Conservation (phyloP, 2,797 vertebrate species). For the Apogon talboti region DNA sequence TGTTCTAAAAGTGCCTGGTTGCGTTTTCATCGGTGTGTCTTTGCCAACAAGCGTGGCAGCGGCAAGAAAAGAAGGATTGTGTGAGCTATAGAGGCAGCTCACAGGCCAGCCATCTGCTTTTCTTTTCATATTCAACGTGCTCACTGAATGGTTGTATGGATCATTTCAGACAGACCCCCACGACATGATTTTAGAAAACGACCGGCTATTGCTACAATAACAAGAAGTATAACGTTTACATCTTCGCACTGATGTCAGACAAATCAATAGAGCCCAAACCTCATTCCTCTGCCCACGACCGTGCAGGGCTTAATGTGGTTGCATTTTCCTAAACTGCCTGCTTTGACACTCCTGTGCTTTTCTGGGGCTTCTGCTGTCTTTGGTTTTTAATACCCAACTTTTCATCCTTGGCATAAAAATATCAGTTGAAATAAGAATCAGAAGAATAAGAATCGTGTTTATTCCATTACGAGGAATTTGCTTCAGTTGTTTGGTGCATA, state of each 20-base stretch:
- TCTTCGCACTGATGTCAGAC: conserved; percentile 9
- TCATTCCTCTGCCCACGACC: neutral
- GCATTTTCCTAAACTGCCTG: conserved; percentile 21
- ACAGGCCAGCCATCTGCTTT: conserved; percentile 22
- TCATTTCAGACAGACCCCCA: conserved; percentile 27
- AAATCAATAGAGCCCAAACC: conserved; percentile 5
- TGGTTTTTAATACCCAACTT: conserved; percentile 37
- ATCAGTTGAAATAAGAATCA: conserved; percentile 44
- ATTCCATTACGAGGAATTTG: too few relatives aligned
- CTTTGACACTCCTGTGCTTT: conserved; percentile 7
- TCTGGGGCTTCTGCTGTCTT: conserved; percentile 8
- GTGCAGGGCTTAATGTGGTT: neutral
- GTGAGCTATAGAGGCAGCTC: conserved; percentile 11
- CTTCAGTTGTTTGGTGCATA: too few relatives aligned
- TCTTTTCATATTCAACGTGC: conserved; percentile 33
- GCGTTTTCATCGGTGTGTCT: neutral
- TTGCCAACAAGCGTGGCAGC: conserved; percentile 16
- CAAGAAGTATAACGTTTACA: conserved; percentile 6
- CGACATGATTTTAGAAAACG: conserved; percentile 12
- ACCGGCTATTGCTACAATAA: conserved; percentile 4
- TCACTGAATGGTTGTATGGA: conserved; percentile 15
- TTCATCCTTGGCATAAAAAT: conserved; percentile 48
- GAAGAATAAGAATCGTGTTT: too few relatives aligned
- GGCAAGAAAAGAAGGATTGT: neutral
- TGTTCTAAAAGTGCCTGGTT: conserved; percentile 15